Conservation (phyloP, 2,113 vertebrate genomes). For the Sylvietta virens region DNA sequence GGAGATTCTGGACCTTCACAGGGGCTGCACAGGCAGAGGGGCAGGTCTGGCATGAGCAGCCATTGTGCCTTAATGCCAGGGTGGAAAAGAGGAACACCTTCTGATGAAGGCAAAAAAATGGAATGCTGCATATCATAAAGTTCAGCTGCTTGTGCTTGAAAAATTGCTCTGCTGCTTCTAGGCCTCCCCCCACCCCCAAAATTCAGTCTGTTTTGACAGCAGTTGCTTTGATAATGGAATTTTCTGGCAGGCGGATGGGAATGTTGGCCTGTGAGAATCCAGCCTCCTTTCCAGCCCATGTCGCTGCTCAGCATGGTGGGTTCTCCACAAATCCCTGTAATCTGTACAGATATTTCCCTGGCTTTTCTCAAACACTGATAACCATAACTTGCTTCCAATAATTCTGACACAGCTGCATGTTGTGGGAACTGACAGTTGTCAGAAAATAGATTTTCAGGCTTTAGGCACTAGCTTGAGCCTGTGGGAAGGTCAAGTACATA, state of each 20-base stretch:
- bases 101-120: accelerated
- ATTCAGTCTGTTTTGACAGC: neutral
- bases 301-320: neutral
- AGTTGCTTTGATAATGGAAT: neutral
- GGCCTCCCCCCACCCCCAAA: neutral
- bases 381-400: neutral
- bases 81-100: neutral
- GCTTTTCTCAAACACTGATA: neutral
- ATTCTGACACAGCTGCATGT: neutral
- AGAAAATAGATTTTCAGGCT: too few relatives aligned
- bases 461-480: too few relatives aligned
- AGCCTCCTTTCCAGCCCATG: neutral
- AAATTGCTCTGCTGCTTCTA: neutral
- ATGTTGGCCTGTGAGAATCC: neutral
- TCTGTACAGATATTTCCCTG: neutral
- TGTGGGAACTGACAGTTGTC: too few relatives aligned
- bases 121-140: neutral
- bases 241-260: neutral
- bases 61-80: accelerated
- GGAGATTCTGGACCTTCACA: neutral
- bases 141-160: neutral
- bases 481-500: too few relatives aligned
- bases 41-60: neutral
- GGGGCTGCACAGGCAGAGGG: neutral
- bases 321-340: neutral